phyloP scores from a whole-genome alignment of 2,113 vertebrate species.

The Oncorhynchus kisutch region DNA sequence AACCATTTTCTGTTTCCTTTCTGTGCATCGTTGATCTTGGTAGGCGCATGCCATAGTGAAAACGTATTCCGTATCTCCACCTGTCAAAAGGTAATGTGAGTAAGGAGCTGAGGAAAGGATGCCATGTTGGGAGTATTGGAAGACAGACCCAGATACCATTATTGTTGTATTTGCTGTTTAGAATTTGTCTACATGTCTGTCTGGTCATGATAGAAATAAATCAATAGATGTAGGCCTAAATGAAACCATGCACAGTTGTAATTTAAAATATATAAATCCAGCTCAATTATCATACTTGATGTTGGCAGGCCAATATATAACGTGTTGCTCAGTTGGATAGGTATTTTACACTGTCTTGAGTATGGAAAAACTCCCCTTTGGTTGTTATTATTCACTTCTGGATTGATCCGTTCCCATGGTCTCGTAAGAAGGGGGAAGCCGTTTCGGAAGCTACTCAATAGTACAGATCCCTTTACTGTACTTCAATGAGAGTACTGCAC shows the following conservation, averaged over 20 bases:
- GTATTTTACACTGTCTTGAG: not conserved
- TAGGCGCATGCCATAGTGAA: not conserved
- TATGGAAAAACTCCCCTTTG: not conserved
- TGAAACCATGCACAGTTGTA: too few relatives aligned
- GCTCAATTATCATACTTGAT: not conserved
- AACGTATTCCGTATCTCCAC: too few relatives aligned
- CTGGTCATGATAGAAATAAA: too few relatives aligned
- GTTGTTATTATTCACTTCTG: not conserved
- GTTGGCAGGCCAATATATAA: not conserved
- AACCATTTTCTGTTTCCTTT: not conserved
- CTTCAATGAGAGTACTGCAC: not conserved
- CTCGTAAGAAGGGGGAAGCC: not conserved
- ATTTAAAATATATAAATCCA: not conserved
- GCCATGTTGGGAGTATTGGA: too few relatives aligned
- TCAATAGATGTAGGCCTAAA: too few relatives aligned
- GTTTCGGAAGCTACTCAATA: conserved; percentile 10
- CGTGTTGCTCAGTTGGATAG: not conserved
- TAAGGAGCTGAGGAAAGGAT: too few relatives aligned
- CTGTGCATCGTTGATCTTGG: not conserved
- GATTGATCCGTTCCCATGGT: conserved; percentile 3
- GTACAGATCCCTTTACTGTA: not conserved
- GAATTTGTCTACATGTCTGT: too few relatives aligned
- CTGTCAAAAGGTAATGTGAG: too few relatives aligned
- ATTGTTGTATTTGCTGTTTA: too few relatives aligned
- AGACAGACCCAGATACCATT: too few relatives aligned